Percentiles rank a stretch among this genome's conserved stretches.
phyloP scores from a whole-genome alignment of 2,113 vertebrate species.

The Ardeotis arabs region DNA sequence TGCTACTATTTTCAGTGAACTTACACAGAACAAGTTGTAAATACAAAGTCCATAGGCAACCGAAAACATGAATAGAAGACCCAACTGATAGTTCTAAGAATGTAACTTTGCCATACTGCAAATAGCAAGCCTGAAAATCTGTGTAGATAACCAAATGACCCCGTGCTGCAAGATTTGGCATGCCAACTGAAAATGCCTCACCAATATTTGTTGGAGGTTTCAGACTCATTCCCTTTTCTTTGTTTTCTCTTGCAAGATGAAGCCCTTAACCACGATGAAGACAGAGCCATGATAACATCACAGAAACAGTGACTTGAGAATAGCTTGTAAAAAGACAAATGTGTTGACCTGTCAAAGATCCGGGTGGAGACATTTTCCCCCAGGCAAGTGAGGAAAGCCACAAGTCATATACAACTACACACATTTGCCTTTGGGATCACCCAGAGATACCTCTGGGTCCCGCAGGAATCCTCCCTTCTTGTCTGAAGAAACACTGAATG shows the following conservation, averaged over 20 bases:
- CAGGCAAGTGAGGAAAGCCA: background rate
- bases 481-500: background rate
- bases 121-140: background rate
- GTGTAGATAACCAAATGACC: background rate
- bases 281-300: background rate
- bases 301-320: background rate
- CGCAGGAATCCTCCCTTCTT: background rate
- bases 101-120: background rate
- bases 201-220: background rate
- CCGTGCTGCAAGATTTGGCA: background rate
- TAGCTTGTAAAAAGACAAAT: background rate
- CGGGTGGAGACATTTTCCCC: background rate
- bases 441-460: accelerated
- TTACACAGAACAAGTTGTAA: background rate
- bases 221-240: background rate
- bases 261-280: background rate
- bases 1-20: background rate
- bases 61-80: background rate
- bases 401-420: accelerated
- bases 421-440: background rate
- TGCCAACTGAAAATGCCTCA: background rate
- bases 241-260: background rate
- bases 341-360: background rate
- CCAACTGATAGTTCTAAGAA: background rate
- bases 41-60: background rate